These are phyloP conservation scores for Noctua janthina DNA, from an alignment of 2,888 invertebrate genomes.

Conservation along the genomic window DNA sequence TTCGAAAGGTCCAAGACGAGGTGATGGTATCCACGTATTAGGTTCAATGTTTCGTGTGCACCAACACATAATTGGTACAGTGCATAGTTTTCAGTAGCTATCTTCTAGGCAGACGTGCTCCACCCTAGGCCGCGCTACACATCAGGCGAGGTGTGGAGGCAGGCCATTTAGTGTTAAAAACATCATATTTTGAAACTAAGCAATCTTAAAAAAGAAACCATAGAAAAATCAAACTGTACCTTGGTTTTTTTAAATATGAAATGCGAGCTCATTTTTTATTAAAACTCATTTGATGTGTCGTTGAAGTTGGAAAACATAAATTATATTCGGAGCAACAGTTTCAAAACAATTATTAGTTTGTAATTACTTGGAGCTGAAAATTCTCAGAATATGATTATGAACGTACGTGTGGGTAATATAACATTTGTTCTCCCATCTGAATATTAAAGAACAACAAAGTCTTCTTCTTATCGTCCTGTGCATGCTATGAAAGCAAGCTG, in stretches of 20 bases:
- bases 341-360: conserved; percentile 57
- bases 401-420: conserved; percentile 14
- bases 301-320: conserved; percentile 46
- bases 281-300: conserved; percentile 38
- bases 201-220: neutral
- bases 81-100: neutral
- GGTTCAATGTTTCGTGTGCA: neutral
- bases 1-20: no score
- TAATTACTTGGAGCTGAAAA: conserved; percentile 47
- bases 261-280: conserved; percentile 24
- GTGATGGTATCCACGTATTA: neutral
- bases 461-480: neutral
- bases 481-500: neutral
- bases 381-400: conserved; percentile 30
- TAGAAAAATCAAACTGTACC: neutral
- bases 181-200: neutral
- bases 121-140: neutral
- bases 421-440: conserved; percentile 8
- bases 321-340: conserved; percentile 48
- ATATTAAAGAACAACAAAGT: conserved; percentile 32
- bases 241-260: neutral
- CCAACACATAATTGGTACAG: neutral
- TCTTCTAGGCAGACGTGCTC: neutral
- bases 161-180: neutral
- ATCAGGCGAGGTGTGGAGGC: neutral